Evolutionary conservation across 2,113 vertebrate species (phyloP), one percentile per base, ranked within the genome.

Genomic region (Ovibos moschatus): DNA sequence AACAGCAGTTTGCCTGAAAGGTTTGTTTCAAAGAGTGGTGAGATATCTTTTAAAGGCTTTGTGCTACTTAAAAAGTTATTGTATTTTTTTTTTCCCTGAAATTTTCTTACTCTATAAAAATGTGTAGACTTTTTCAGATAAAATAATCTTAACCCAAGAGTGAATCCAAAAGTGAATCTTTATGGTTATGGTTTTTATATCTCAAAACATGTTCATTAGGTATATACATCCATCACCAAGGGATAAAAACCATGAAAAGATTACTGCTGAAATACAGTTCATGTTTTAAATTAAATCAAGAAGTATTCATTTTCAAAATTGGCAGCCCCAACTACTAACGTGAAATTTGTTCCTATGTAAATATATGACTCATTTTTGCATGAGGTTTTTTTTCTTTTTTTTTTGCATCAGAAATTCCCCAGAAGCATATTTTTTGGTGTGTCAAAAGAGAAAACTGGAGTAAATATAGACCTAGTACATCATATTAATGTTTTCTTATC

Each of bases 291-390:
- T 55, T 84, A 76, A 43, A 36, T 25, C 21, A 92, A 45, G 16
- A 84, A 81, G 0, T 19, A 87, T 95, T 97, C 94, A 40, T 94
- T 87, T 58, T 67, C 86, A 74, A 89, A 94, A 87, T 27, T 60
- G 57, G 7, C 51, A 92, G 23, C 43, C 74, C 62, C n/a, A 84
- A 93, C 0, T 0, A 89, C 19, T 36, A 53, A 87, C 55, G 36
- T 57, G 21, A 95, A 96, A 82, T 28, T 15, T 36, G 55, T 87
- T 30, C 6, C 86, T 19, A 33, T 36, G 53, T 1, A 50, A 94
- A 91, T 5, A 76, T 67, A 92, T 76, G 14, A 1, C 5, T 96
- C 30, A 94, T 21, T 96, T 95, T 89, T 36, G 5, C 55, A 43
- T 74, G 28, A n/a, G 5, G 1, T 5, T 27, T 36, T 76, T 10